Conservation (phyloP, 2,797 vertebrate genomes). For the Melanotaenia trifasciata region DNA sequence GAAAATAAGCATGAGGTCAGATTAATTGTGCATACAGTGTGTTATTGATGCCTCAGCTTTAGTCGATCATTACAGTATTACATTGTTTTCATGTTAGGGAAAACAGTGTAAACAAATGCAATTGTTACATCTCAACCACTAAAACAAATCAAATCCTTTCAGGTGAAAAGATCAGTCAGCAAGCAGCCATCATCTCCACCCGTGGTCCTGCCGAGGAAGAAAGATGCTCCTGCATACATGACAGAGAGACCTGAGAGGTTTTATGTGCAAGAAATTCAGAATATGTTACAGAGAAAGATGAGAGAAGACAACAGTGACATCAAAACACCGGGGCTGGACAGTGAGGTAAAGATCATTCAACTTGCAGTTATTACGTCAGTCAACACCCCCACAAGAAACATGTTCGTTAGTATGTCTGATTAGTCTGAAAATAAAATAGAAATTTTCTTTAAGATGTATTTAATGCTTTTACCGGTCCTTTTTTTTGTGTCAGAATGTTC, state of each 20-base stretch:
- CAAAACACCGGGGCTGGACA: background rate
- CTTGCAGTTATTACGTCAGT: too few species aligned
- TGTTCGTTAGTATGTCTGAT: background rate
- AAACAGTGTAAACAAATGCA: too few species aligned
- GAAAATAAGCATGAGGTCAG: too few species aligned
- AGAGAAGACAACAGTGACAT: background rate
- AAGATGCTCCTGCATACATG: background rate
- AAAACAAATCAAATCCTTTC: too few species aligned
- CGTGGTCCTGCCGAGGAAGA: background rate
- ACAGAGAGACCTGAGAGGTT: background rate
- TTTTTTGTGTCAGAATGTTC: background rate
- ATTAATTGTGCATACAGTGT: too few species aligned
- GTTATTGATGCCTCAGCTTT: too few species aligned
- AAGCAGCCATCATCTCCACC: too few species aligned
- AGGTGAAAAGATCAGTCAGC: too few species aligned
- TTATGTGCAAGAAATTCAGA: background rate
- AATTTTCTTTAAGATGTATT: background rate
- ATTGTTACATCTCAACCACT: too few species aligned
- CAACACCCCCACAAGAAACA: background rate
- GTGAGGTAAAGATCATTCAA: background rate
- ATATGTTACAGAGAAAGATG: background rate
- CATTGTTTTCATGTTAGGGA: too few species aligned
- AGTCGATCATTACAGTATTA: too few species aligned
- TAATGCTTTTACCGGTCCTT: background rate
- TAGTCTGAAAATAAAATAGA: background rate